These are phyloP conservation scores for Melipona beecheii DNA, from an alignment of 2,888 invertebrate genomes.

Conservation along the genomic window DNA sequence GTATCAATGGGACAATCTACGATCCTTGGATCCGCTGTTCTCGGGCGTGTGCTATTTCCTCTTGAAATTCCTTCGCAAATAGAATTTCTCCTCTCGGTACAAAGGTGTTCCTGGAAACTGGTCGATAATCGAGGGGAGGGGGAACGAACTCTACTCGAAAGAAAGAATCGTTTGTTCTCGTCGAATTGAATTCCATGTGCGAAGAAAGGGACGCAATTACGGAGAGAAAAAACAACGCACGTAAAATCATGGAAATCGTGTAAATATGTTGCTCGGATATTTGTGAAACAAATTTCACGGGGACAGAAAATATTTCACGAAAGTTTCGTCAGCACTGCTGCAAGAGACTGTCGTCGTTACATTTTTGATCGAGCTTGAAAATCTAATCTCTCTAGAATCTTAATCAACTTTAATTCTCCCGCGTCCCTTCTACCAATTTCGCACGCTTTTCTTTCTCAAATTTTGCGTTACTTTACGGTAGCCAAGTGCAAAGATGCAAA, in stretches of 20 bases:
- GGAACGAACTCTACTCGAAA: neutral
- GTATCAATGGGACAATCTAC: constrained; percentile 30
- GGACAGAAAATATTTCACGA: too few species aligned
- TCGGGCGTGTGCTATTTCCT: constrained; percentile 2
- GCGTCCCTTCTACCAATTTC: too few species aligned
- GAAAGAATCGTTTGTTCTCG: neutral
- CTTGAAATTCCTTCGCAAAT: constrained; percentile 11
- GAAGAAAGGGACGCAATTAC: constrained; percentile 21
- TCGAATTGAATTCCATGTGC: constrained; percentile 2
- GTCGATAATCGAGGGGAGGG: neutral
- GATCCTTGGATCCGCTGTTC: constrained; percentile 7
- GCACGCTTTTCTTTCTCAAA: too few species aligned
- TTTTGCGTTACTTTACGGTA: too few species aligned
- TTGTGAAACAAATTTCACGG: constrained; percentile 13
- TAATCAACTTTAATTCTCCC: too few species aligned
- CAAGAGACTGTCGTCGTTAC: too few species aligned
- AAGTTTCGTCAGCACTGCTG: too few species aligned
- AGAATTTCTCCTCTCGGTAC: neutral
- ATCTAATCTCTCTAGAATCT: too few species aligned
- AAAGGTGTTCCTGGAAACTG: neutral
- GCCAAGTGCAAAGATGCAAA: too few species aligned
- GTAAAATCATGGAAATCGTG: constrained; percentile 49
- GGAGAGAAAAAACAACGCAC: neutral
- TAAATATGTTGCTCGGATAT: neutral
- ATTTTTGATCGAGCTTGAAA: too few species aligned